phyloP scores from a whole-genome alignment of 1,140 invertebrate genomes.

The Sesamia nonagrioides region DNA sequence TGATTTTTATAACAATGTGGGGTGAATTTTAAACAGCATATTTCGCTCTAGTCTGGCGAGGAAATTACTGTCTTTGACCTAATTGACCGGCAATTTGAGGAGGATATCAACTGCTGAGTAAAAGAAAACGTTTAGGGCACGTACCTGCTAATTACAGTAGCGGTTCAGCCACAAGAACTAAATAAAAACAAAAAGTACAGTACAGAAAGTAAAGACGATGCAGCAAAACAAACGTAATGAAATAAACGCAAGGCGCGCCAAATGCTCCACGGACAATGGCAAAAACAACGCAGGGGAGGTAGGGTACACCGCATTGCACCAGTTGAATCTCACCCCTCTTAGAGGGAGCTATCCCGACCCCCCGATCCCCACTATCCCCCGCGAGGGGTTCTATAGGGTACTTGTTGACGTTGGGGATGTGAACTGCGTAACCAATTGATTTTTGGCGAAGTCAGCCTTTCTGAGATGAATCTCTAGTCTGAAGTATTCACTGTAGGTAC shows the following conservation, averaged over 20 bases:
- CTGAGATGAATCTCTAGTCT: conserved; percentile 29
- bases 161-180: no score
- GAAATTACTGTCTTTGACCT: background rate
- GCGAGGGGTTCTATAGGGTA: conserved; percentile 55
- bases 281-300: conserved; percentile 77
- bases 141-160: background rate
- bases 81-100: background rate
- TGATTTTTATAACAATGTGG: no score
- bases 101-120: background rate
- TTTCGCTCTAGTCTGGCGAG: background rate
- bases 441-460: conserved; percentile 47
- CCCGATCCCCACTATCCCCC: background rate
- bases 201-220: conserved; percentile 57
- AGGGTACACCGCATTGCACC: conserved; percentile 84
- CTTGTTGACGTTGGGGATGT: conserved; percentile 77
- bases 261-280: conserved; percentile 73
- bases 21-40: background rate
- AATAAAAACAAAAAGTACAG: conserved; percentile 1
- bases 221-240: conserved; percentile 75
- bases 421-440: conserved; percentile 66
- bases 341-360: conserved; percentile 38
- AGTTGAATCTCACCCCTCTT: conserved; percentile 82
- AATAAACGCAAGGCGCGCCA: conserved; percentile 77
- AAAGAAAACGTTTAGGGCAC: background rate
- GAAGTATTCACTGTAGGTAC: background rate